A percentile compares a stretch with the other conserved stretches of the same genome.
Evolutionary conservation across 1,140 invertebrate genomes (phyloP).

Genomic region (Aethina tumida): DNA sequence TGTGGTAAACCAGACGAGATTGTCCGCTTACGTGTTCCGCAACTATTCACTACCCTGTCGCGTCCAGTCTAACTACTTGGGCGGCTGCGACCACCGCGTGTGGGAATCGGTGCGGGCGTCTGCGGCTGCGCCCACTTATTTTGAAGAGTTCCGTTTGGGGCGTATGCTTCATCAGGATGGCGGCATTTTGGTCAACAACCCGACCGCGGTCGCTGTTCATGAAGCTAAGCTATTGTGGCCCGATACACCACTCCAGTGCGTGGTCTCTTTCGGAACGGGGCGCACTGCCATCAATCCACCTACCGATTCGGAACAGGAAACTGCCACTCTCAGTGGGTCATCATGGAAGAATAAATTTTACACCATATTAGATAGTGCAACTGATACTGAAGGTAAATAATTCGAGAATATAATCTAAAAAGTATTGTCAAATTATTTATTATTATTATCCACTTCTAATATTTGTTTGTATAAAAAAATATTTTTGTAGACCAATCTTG

Average conservation of each 20-base stretch:
- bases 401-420: constrained; percentile 6
- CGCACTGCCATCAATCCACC: constrained; percentile 38
- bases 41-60: constrained; percentile 75
- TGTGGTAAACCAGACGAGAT: constrained; percentile 67
- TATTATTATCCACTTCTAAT: too few species aligned
- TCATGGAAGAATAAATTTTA: constrained; percentile 75
- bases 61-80: constrained; percentile 68
- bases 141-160: constrained; percentile 72
- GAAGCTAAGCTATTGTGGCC: constrained; percentile 84
- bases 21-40: constrained; percentile 81
- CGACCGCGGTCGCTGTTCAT: constrained; percentile 80
- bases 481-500: too few species aligned
- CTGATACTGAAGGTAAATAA: constrained; percentile 71
- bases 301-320: constrained; percentile 23
- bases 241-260: constrained; percentile 65
- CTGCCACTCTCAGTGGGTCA: constrained; percentile 32
- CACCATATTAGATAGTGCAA: constrained; percentile 82
- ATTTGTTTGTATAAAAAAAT: too few species aligned
- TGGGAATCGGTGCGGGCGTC: constrained; percentile 89
- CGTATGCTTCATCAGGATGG: constrained; percentile 78
- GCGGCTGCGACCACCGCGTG: constrained; percentile 59
- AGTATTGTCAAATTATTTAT: too few species aligned
- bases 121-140: constrained; percentile 87
- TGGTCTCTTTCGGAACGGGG: constrained; percentile 85
- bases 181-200: constrained; percentile 86